Base-by-base conservation (phyloP, 2,888 invertebrate species). In the Helobdella robusta region DNA sequence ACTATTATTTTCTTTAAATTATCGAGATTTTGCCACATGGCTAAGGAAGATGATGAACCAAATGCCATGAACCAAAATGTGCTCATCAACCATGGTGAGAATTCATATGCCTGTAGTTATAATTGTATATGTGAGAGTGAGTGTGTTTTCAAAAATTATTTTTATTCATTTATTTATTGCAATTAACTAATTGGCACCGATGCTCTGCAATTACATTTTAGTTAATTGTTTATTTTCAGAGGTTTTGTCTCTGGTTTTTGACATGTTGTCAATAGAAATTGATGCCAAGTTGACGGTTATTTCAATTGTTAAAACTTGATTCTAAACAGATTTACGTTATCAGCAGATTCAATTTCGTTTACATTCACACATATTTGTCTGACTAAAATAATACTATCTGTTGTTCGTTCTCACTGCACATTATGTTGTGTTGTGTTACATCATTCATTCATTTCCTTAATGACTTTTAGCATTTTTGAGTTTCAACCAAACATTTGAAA, bases 51-150 rank as follows among this genome's bases (percentile, higher is more conserved):
- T 40, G 66, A 61, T 4, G 71, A 73, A 54, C 40, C 69, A 28
- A 74, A 74, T 69, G 70, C 73, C 1, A 73, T 75, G 71, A 75
- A 74, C 65, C 74, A 74, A 64, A 72, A 71, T 48, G 72, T 74
- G 46, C 66, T 74, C 36, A 71, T 71, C 60, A 75, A 75, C 67
- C 70, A 72, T 46, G 75, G 74, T 71, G n/a, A 40, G 44, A 15
- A 40, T 40, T 15, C 44, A 40, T 40, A 40, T 15, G n/a, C 44
- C 11, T 15, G 11, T 52, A 20, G 11, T 18, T 52, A 52, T 18
- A 52, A 35, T 1, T 59, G n/a, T 1, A 20, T 63, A 34, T 34
- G 28, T 63, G 18, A 32, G 18, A n/a, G 4, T 15, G 18, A 59
- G 3, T 58, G 18, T 63, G n/a, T 18, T 40, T 2, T n/a, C 2